Conservation (phyloP, 23 tunicate species). For the Ascidia mentula region DNA sequence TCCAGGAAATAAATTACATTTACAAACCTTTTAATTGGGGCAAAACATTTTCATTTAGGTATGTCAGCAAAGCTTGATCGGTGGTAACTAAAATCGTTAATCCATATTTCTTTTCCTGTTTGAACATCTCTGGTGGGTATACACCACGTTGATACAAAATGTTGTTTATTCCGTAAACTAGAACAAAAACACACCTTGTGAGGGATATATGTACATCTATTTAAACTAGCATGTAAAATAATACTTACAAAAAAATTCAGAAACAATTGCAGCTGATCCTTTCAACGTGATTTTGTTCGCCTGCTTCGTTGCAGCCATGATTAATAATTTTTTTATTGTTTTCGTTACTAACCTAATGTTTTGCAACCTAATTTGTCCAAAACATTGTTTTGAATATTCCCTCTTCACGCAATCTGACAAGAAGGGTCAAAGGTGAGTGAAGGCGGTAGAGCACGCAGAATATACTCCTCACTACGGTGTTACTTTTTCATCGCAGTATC, state of each 20-base stretch:
- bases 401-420: too few relatives aligned
- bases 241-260: slow-evolving; percentile 96
- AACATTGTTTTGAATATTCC: too few relatives aligned
- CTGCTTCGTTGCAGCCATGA: slow-evolving; percentile 82
- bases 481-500: too few relatives aligned
- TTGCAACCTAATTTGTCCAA: too few relatives aligned
- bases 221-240: background rate
- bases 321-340: too few relatives aligned
- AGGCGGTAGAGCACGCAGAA: too few relatives aligned
- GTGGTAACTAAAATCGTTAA: slow-evolving; percentile 76
- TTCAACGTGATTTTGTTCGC: slow-evolving; percentile 75
- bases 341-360: too few relatives aligned
- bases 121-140: slow-evolving; percentile 92
- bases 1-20: background rate
- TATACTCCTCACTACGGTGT: too few relatives aligned
- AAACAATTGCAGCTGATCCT: slow-evolving; percentile 95
- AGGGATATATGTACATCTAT: background rate
- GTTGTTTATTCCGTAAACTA: slow-evolving; percentile 93
- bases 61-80: slow-evolving; percentile 52
- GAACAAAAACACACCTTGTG: background rate
- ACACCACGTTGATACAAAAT: slow-evolving; percentile 92
- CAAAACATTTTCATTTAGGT: slow-evolving; percentile 63
- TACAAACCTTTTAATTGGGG: slow-evolving; percentile 75
- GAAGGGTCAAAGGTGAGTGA: too few relatives aligned
- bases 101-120: slow-evolving; percentile 90